Percentiles rank a stretch among this genome's conserved stretches.
Evolutionary conservation across 2,888 invertebrate genomes (phyloP).

Genomic region (Tenthredo distinguenda): DNA sequence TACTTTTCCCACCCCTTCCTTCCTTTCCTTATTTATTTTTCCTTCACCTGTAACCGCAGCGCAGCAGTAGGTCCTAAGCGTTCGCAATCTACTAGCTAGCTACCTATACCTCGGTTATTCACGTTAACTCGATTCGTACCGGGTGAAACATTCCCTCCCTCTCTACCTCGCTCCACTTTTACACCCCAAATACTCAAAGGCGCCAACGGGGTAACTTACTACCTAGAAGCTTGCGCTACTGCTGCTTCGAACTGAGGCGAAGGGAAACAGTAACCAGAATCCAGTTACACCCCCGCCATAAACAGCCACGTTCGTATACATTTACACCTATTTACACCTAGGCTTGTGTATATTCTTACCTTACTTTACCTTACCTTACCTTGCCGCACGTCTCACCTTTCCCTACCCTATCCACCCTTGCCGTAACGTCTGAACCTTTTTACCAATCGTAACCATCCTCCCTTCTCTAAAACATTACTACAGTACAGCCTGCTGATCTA

Average conservation of each 20-base stretch:
- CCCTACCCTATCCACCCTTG: not conserved
- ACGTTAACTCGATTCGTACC: conserved; percentile 18
- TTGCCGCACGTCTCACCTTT: not conserved
- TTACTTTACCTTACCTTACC: not conserved
- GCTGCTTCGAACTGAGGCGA: not conserved
- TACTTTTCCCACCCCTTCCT: not conserved
- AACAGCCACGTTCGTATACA: not conserved
- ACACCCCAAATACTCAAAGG: conserved; percentile 1
- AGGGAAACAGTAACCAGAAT: conserved; percentile 12
- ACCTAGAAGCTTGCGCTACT: not conserved
- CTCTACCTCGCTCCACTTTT: not conserved
- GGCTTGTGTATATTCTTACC: not conserved
- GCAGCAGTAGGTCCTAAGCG: not conserved
- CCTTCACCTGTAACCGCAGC: not conserved
- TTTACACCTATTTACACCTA: conserved; percentile 16
- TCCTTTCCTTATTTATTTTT: not conserved
- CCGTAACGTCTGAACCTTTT: not conserved
- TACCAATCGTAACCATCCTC: not conserved
- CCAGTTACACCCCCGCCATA: not conserved
- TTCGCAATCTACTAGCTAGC: conserved; percentile 2
- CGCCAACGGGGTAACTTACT: conserved; percentile 26
- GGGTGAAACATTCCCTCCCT: conserved; percentile 23
- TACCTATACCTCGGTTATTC: not conserved
- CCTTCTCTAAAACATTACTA: not conserved
- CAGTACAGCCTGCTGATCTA: not conserved